A percentile compares a stretch with the other conserved stretches of the same genome.
These are phyloP conservation scores for Melieria omissa DNA, from an alignment of 2,888 invertebrate genomes.

Conservation along the genomic window DNA sequence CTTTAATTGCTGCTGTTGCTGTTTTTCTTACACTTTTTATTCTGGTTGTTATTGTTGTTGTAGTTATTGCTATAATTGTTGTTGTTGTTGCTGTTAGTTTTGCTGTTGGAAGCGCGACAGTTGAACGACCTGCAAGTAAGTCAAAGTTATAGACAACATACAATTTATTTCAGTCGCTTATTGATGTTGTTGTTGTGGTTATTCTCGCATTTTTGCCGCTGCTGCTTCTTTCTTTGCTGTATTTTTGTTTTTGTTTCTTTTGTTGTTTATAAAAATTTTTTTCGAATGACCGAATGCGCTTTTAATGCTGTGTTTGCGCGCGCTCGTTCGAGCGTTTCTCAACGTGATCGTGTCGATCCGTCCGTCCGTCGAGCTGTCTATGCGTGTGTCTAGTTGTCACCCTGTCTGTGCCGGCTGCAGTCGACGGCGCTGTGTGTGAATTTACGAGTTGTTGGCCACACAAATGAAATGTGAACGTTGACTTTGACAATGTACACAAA, in stretches of 20 bases:
- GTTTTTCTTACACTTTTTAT: neutral
- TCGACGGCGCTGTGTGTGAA: too few species aligned
- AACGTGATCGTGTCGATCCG: too few species aligned
- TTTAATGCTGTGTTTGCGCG: too few species aligned
- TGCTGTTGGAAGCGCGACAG: slow-evolving; percentile 48
- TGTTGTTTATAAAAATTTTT: neutral
- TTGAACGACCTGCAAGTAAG: slow-evolving; percentile 67
- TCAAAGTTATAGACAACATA: slow-evolving; percentile 61
- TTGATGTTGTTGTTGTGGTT: neutral
- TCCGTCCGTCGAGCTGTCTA: too few species aligned
- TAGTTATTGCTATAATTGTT: slow-evolving; percentile 47
- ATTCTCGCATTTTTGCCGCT: neutral
- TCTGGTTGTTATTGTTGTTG: slow-evolving; percentile 37
- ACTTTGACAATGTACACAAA: too few species aligned
- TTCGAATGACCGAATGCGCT: too few species aligned
- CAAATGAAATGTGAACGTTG: too few species aligned
- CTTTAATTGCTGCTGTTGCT: slow-evolving; percentile 5
- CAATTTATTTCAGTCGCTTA: neutral
- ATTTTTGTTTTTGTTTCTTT: neutral
- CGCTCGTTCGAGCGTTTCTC: too few species aligned
- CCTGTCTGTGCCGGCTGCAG: too few species aligned
- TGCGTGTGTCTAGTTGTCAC: too few species aligned
- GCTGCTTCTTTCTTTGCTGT: neutral
- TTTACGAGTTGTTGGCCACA: too few species aligned
- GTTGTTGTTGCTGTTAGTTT: slow-evolving; percentile 30